Base-by-base conservation (phyloP, 2,113 vertebrate genomes). In the Pygoscelis antarcticus region DNA sequence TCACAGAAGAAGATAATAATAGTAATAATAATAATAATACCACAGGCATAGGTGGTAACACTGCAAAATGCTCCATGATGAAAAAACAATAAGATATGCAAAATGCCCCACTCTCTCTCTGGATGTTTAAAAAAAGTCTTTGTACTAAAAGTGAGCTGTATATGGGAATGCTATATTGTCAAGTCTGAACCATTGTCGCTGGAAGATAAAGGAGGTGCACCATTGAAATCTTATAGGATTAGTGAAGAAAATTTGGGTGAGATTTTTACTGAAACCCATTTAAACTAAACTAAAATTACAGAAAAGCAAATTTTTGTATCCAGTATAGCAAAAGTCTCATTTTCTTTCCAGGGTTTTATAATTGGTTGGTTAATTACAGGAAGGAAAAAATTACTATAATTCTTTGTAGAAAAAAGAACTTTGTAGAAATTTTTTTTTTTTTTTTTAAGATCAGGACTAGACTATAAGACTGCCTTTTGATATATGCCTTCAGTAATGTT, bases 401-500 rank as follows among this genome's bases (percentile, higher is more conserved):
- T 71, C 18, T 60, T 89, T 57, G 10, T 38, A 20, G 34, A 26
- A 21, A 13, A 62, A 71, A 69, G 54, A 42, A 5, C 4, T 52
- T 66, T 34, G 6, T 68, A 68, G 22, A 7, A 71, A 5, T 40
- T 40, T 40, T 40, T 14, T 5, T 8, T 36, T 23, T 51, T 49
- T 52, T 49, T 76, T 52, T 34, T 13, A 77, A 78, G 46, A 79
- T 85, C 17, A 55, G 14, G 38, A 44, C 26, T 57, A 57, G 66
- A 76, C 72, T 55, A 60, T 21, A 61, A 40, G 58, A 62, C 49
- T 95, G 46, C 30, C 23, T 74, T 95, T 90, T 96, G 96, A 96
- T 88, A 74, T 74, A 93, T 80, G 14, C 54, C 58, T 80, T 77
- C 87, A 92, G 78, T 91, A 96, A 94, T 93, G 40, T 90, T 90